These are phyloP conservation scores for Mus spretus DNA, from an alignment of 2,797 vertebrate species.

Conservation along the genomic window DNA sequence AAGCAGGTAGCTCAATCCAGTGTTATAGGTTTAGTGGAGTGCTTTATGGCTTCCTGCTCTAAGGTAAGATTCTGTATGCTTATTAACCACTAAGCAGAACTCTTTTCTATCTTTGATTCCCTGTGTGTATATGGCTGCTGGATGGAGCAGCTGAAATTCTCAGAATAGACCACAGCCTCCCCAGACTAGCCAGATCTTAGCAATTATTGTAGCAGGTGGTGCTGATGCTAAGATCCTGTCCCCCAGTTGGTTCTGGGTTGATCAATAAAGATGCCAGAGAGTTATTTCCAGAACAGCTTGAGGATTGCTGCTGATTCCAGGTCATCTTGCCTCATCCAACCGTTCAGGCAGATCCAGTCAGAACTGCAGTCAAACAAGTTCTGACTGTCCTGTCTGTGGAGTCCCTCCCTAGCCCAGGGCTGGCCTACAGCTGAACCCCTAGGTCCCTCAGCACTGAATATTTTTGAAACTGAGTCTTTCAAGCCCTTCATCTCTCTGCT, in stretches of 20 bases:
- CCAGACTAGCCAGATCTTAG: not conserved
- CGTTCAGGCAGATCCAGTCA: no score
- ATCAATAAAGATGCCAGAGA: no score
- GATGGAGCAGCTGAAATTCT: accelerated
- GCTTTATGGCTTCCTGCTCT: not conserved
- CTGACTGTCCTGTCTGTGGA: not conserved
- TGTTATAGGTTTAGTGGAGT: not conserved
- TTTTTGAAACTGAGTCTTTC: not conserved
- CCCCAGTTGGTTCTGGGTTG: no score
- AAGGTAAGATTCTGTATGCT: not conserved
- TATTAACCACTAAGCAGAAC: not conserved
- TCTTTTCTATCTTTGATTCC: not conserved
- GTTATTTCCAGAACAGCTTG: no score
- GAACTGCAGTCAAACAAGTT: no score
- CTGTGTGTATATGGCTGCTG: not conserved
- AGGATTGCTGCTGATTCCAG: no score
- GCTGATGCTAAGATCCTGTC: no score
- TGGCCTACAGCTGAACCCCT: not conserved
- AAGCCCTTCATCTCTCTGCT: not conserved
- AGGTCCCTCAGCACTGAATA: not conserved
- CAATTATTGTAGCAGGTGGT: no score
- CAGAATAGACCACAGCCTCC: not conserved
- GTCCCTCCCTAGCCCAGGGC: not conserved
- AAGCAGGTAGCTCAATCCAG: not conserved
- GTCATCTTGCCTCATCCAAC: no score